Evolutionary conservation across 2,113 vertebrate genomes (phyloP), one percentile per base, ranked within the genome.

Genomic region (Struthidea cinerea): DNA sequence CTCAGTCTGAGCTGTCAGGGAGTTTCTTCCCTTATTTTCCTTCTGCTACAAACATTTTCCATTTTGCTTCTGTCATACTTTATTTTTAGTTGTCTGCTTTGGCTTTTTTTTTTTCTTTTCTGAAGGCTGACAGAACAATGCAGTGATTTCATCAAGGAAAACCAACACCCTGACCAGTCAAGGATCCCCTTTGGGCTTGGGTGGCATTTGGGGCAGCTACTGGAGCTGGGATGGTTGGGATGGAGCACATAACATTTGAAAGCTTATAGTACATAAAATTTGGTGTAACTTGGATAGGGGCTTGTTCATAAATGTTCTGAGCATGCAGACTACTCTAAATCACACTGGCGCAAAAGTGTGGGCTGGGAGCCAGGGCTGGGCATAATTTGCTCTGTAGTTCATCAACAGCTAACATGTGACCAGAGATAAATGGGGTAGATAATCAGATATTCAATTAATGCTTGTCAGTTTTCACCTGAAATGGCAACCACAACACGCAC

Each of bases 31-130:
- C 80, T 94, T 87, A 95, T 95, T 89, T 96, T 86, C 95, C 94
- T 95, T 94, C 89, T 96, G 71, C 87, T 96, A 49, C 81, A 63
- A 95, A 97, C 91, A 94, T 97, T 98, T 98, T 97, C 98, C 97
- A 21, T 96, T 87, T 94, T 71, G 78, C 50, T 95, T 93, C 73
- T 85, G 65, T 97, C 94, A 91, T 52, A 44, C 90, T 94, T 95
- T 95, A 94, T 96, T 96, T 97, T 96, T 95, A 93, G 94, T 73
- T 93, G 68, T 85, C 69, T 84, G 64, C 75, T 77, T 84, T 76
- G 67, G 4, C 1, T 6, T 28, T 83, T 86, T 61, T 59, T 22
- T 22, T 78, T 65, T 26, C 19, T 56, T 57, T 16, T 14, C 50
- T 73, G 60, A 77, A 60, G 67, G 53, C 84, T 74, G 75, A 75